Evolutionary conservation across 1,140 invertebrate species (phyloP), one percentile per base, ranked within the genome.

Genomic region (Anastrepha obliqua): DNA sequence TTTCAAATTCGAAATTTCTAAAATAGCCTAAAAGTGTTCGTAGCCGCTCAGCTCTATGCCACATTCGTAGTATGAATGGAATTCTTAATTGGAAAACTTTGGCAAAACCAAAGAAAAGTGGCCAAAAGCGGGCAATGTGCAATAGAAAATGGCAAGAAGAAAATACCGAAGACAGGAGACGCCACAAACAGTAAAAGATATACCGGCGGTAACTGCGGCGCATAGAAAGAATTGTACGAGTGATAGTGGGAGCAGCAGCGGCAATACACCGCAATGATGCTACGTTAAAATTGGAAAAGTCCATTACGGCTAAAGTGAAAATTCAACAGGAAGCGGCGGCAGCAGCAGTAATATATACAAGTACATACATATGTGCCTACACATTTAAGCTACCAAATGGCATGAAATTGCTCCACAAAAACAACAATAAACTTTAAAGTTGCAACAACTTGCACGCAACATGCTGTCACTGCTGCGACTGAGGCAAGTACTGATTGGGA

Each of bases 41-140:
- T 39, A 86, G 20, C n/a, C 51, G 11, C 17, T 85, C 11, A 39
- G 39, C 13, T 20, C 65, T 74, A 13, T 39, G 42, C 42, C 20
- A 39, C 39, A 44, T 86, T 62, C 51, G 15, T 9, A 44, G 59
- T 60, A 60, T 87, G 86, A 87, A 87, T 87, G 62, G 62, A 67
- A 87, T 87, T 87, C 86, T 87, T 87, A 87, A 87, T 87, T 87
- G 86, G 86, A 87, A 87, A 87, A 87, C 86, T 87, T 87, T 87
- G 64, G 85, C 15, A 60, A 86, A 60, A 86, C 85, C 85, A 86
- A 81, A 81, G 74, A 81, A 81, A 55, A 81, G 74, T 81, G 74
- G 74, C 47, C 15, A 62, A 85, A 60, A 13, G 29, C n/a, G 55
- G 51, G 7, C n/a, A 11, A 47, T 5, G 47, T 5, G 0, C 78